These are phyloP conservation scores for Tragelaphus strepsiceros DNA, from an alignment of 2,113 vertebrate species.

Conservation along the genomic window DNA sequence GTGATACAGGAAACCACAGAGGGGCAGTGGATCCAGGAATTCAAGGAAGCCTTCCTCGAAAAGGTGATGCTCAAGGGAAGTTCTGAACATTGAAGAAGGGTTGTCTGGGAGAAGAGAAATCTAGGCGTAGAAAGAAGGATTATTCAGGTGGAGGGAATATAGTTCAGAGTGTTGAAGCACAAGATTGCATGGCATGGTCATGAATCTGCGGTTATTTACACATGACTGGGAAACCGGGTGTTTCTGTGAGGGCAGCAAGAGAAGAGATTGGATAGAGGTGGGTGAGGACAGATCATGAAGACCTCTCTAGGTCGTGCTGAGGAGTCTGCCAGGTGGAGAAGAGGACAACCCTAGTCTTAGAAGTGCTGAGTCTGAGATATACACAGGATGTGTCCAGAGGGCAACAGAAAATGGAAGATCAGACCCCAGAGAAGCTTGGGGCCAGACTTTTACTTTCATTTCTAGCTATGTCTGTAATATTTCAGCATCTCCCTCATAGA, in stretches of 20 bases:
- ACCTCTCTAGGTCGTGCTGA: background rate
- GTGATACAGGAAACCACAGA: background rate
- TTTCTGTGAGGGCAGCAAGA: background rate
- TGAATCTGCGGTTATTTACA: background rate
- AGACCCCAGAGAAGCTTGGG: background rate
- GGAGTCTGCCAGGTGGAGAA: background rate
- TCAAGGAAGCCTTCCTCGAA: background rate
- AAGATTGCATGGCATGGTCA: no score
- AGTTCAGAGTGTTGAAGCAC: background rate
- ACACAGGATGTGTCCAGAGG: background rate
- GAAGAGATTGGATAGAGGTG: background rate
- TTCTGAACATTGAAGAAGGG: background rate
- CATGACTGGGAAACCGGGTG: background rate
- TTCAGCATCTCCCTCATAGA: background rate
- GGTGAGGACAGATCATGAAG: background rate
- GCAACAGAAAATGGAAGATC: background rate
- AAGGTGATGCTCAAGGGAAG: background rate
- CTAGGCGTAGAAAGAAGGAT: background rate
- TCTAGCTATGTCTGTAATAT: background rate
- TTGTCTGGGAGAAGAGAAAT: background rate
- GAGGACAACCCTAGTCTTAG: background rate
- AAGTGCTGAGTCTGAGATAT: background rate
- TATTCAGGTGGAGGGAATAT: background rate
- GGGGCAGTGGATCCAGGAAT: no score
- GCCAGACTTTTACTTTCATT: background rate